A percentile compares a stretch with the other conserved stretches of the same genome.
These are phyloP conservation scores for Nasonia oneida DNA, from an alignment of 2,888 invertebrate species.

Conservation along the genomic window DNA sequence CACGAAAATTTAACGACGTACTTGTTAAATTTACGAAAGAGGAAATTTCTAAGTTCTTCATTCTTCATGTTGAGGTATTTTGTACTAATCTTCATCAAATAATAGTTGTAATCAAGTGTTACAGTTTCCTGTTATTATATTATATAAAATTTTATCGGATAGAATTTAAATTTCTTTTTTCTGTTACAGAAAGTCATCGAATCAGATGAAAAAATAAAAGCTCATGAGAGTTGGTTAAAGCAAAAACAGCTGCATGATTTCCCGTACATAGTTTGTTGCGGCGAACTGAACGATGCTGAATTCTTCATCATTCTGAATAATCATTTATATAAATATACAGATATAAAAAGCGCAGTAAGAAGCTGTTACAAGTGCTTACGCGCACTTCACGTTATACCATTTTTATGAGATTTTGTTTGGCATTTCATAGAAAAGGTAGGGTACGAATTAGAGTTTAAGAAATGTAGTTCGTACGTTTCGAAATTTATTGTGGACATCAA, in stretches of 20 bases:
- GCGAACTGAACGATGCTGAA: not conserved
- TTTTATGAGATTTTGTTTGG: conserved; percentile 5
- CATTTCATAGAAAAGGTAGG: not conserved
- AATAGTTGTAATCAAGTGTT: too few relatives aligned
- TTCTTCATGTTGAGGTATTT: conserved; percentile 7
- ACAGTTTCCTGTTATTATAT: too few relatives aligned
- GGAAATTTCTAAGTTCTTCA: not conserved
- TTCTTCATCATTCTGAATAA: not conserved
- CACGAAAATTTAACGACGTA: not conserved
- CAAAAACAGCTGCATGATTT: not conserved
- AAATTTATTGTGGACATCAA: not conserved
- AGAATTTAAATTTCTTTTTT: conserved; percentile 4
- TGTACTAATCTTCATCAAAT: not conserved
- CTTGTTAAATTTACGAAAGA: not conserved
- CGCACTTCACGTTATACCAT: conserved; percentile 6
- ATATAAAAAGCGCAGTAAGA: not conserved
- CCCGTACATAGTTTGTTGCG: not conserved
- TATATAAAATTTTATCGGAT: not conserved
- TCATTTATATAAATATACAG: not conserved
- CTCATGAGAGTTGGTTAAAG: conserved; percentile 6
- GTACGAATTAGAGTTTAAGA: conserved; percentile 10
- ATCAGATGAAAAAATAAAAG: not conserved
- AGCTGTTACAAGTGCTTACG: conserved; percentile 4
- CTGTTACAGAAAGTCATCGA: conserved; percentile 3
- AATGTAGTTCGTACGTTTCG: not conserved